These are phyloP conservation scores for Morinoia aosen DNA, from an alignment of 2,888 invertebrate genomes.

Conservation along the genomic window DNA sequence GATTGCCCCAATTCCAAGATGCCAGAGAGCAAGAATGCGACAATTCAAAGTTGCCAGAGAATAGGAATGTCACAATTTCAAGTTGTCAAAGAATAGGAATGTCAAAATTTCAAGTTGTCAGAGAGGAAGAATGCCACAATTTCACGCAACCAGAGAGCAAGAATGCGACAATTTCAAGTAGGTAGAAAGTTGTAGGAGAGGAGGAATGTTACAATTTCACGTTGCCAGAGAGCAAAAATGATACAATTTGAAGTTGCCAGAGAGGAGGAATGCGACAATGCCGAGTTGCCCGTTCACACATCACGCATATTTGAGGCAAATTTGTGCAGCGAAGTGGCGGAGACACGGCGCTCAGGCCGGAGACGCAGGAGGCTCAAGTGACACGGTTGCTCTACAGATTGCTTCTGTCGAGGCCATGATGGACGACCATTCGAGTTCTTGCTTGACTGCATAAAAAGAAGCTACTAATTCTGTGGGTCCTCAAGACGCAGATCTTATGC, in stretches of 20 bases:
- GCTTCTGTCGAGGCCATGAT: slow-evolving; percentile 44
- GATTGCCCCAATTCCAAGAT: too few relatives aligned
- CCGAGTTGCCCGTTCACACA: not conserved
- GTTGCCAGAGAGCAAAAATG: not conserved
- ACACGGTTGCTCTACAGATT: slow-evolving; percentile 20
- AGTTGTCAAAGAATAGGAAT: not conserved
- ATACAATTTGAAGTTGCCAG: not conserved
- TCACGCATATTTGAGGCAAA: not conserved
- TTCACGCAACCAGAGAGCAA: not conserved
- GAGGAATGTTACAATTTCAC: not conserved
- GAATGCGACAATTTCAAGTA: not conserved
- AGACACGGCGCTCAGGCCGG: not conserved
- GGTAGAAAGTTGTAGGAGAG: not conserved
- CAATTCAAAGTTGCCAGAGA: not conserved
- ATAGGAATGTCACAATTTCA: not conserved
- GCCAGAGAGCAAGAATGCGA: not conserved
- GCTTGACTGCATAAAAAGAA: slow-evolving; percentile 26
- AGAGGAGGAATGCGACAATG: too few relatives aligned
- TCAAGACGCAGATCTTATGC: not conserved
- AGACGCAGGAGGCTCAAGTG: not conserved
- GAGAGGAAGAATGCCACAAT: not conserved
- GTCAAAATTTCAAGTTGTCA: not conserved
- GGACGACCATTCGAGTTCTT: slow-evolving; percentile 23
- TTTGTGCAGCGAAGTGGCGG: not conserved
- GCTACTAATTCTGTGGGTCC: not conserved